Evolutionary conservation across 2,113 vertebrate genomes (phyloP).

Genomic region (Rhipidura dahli): DNA sequence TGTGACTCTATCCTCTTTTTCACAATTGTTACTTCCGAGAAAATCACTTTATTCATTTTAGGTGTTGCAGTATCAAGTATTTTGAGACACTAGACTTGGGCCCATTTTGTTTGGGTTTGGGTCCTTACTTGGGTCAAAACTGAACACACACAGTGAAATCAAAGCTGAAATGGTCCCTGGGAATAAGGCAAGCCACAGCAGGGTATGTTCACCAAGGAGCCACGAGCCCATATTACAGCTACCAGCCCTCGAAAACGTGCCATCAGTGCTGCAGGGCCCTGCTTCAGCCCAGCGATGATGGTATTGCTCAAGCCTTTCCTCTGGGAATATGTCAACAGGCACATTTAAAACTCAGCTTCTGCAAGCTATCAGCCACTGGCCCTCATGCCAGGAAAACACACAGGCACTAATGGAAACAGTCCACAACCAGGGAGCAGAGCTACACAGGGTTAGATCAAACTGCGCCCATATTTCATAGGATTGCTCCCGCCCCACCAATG

Average conservation of each 20-base stretch:
- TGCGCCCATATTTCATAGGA: not conserved
- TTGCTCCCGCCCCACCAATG: not conserved
- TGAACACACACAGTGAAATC: not conserved
- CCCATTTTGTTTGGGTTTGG: not conserved
- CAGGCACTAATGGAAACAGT: not conserved
- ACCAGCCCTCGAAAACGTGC: fast-evolving
- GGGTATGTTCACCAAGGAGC: not conserved
- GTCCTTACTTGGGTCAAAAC: not conserved
- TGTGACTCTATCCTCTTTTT: not conserved
- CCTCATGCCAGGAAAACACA: not conserved
- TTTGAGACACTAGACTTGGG: not conserved
- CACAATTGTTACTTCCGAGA: not conserved
- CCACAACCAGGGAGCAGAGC: not conserved
- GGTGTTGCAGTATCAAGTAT: not conserved
- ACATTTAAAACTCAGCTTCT: slow-evolving; percentile 13
- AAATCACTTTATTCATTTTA: not conserved
- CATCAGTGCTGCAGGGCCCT: not conserved
- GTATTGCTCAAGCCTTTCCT: not conserved
- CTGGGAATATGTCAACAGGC: not conserved
- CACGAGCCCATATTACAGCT: not conserved
- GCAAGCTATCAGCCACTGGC: not conserved
- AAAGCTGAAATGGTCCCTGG: not conserved
- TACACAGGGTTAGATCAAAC: not conserved
- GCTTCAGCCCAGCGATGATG: not conserved
- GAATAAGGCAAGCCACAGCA: fast-evolving